Evolutionary conservation across 1,140 invertebrate genomes (phyloP).

Genomic region (Lordiphosa collinella): DNA sequence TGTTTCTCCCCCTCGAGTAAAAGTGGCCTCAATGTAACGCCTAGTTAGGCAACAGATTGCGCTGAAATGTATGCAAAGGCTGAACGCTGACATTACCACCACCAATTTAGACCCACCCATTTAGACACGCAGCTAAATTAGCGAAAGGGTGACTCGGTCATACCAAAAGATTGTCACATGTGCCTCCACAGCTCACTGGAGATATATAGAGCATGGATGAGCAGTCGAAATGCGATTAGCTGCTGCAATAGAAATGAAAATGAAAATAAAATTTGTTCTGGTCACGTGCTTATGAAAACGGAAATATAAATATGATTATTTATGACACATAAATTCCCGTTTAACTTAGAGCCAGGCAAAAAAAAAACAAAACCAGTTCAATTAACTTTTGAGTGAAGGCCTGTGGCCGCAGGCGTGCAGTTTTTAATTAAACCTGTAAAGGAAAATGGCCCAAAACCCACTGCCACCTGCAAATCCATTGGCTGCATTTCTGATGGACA

Average conservation of each 20-base stretch:
- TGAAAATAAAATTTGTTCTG: conserved; percentile 66
- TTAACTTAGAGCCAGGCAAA: too few relatives aligned
- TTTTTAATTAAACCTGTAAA: conserved; percentile 63
- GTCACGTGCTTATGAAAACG: conserved; percentile 53
- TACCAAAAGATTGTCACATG: conserved; percentile 24
- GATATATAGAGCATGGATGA: conserved; percentile 31
- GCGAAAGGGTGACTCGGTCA: conserved; percentile 64
- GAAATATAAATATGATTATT: conserved; percentile 58
- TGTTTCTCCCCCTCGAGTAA: conserved; percentile 8
- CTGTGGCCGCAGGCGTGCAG: conserved; percentile 31
- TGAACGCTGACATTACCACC: conserved; percentile 23
- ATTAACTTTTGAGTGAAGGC: conserved; percentile 61
- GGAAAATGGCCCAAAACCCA: not conserved
- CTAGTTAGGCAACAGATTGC: conserved; percentile 68
- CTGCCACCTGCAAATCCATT: conserved; percentile 44
- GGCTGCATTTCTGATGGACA: conserved; percentile 69
- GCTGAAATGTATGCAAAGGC: conserved; percentile 64
- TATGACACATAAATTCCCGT: too few relatives aligned
- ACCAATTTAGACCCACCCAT: conserved; percentile 23
- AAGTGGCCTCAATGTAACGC: conserved; percentile 54
- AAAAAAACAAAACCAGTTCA: conserved; percentile 46
- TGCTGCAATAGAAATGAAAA: too few relatives aligned
- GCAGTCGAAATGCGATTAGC: conserved; percentile 26
- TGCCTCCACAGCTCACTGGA: conserved; percentile 21
- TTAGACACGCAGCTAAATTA: conserved; percentile 54